Evolutionary conservation across 2,113 vertebrate species (phyloP).

Genomic region (Limanda limanda): DNA sequence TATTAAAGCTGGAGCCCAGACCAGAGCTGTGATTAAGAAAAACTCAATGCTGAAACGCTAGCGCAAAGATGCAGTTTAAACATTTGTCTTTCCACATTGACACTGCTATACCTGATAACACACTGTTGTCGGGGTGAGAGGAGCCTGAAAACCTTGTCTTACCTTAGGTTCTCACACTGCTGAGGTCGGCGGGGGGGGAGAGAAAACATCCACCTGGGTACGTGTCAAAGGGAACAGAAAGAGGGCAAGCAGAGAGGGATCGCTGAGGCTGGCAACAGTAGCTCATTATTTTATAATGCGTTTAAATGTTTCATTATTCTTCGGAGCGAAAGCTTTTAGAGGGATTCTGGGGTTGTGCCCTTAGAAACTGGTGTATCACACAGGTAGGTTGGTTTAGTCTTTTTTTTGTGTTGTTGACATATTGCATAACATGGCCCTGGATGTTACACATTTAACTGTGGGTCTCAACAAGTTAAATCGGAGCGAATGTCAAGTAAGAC

Average conservation of each 20-base stretch:
- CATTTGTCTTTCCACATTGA: background rate
- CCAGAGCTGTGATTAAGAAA: background rate
- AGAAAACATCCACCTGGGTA: too few relatives aligned
- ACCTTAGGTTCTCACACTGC: background rate
- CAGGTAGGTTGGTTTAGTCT: background rate
- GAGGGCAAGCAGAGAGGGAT: background rate
- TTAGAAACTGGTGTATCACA: background rate
- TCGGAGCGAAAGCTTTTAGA: background rate
- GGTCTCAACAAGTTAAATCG: too few relatives aligned
- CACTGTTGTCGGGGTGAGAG: background rate
- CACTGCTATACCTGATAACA: background rate
- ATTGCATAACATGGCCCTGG: background rate
- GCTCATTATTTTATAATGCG: slow-evolving; percentile 7
- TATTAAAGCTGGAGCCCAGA: background rate
- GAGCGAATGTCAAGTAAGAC: too few relatives aligned
- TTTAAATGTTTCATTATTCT: slow-evolving; percentile 11
- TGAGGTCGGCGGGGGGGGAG: too few relatives aligned
- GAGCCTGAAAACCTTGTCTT: background rate
- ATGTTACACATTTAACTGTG: background rate
- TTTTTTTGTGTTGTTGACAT: background rate
- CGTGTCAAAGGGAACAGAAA: too few relatives aligned
- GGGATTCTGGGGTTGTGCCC: background rate
- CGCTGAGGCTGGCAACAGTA: background rate
- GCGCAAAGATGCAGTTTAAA: background rate
- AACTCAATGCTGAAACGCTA: background rate